Evolutionary conservation across 2,113 vertebrate genomes (phyloP), one percentile per base, ranked within the genome.

Genomic region (Piliocolobus tephrosceles): DNA sequence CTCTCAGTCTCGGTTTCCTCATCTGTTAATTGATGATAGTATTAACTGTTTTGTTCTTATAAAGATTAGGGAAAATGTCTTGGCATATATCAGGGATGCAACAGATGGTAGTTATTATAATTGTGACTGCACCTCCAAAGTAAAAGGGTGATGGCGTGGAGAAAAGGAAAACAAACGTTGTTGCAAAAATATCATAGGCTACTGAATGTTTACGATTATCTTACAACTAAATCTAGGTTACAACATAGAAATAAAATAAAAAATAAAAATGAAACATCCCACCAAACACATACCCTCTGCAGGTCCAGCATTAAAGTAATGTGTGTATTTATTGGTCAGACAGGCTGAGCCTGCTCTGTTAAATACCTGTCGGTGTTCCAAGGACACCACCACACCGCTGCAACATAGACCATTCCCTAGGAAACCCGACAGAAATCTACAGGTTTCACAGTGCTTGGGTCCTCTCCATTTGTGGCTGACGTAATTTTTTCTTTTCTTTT

Each of bases 391-490:
- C 32, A 47, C n/a, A 45, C 35, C 70, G 64, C 57, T n/a, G 25
- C 52, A 22, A 40, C 1, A 0, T 30, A 40, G 78, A 55, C 66
- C 86, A 89, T 64, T 57, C 68, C 94, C 85, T 45, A 68, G 80
- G 80, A 97, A 93, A 66, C 79, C 70, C 12, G 25, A 64, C 55
- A 55, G 58, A 83, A 50, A 57, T 27, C 57, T 85, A 35, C 8
- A 0, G n/a, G 30, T 25, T 76, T 76, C 68, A 30, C 0, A 5
- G 57, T 38, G 22, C 61, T 95, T 2, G 0, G 25, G 32, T 80
- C 32, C 73, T 96, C 58, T 96, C 68, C 73, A 57, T 90, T 95
- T 92, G 87, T 79, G 95, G 84, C 84, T 96, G 90, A 95, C 90
- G 80, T 94, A 47, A 40, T 87, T 96, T 87, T 88, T 45, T 23